Percentiles rank a stretch among this genome's conserved stretches.
phyloP scores from a whole-genome alignment of 2,797 vertebrate species.

The Xenops minutus region DNA sequence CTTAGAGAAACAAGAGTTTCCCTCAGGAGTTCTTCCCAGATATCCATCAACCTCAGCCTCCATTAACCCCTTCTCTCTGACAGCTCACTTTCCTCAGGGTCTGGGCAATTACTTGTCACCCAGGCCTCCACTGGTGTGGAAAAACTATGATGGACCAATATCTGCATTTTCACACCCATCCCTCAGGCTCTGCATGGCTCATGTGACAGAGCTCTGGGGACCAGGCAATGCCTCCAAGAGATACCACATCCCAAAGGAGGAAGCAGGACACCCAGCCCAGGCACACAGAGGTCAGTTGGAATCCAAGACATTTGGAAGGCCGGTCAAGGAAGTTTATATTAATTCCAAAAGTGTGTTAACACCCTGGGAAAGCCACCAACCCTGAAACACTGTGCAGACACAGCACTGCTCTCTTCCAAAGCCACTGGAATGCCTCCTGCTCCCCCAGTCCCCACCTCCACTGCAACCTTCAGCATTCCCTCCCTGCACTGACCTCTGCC shows the following conservation, averaged over 20 bases:
- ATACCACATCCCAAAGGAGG: background rate
- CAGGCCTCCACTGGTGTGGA: background rate
- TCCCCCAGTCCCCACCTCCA: background rate
- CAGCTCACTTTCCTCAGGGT: background rate
- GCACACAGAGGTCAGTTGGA: background rate
- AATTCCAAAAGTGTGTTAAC: background rate
- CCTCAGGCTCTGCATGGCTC: background rate
- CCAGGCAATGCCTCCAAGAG: fast-evolving
- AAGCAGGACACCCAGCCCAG: background rate
- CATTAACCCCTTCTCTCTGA: background rate
- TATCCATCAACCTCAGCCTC: background rate
- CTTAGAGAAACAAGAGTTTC: background rate
- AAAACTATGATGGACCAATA: fast-evolving
- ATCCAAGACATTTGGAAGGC: background rate
- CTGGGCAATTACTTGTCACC: background rate
- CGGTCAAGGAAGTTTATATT: background rate
- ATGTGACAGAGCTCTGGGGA: background rate
- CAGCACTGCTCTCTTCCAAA: background rate
- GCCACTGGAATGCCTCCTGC: background rate
- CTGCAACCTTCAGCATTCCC: background rate
- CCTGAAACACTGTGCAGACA: background rate
- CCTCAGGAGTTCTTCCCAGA: background rate
- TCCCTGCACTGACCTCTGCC: background rate
- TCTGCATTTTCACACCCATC: background rate
- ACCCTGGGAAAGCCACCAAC: background rate